These are phyloP conservation scores for Apostichopus japonicus DNA, from an alignment of 35 echinoderm and acorn worm genomes.

Conservation along the genomic window DNA sequence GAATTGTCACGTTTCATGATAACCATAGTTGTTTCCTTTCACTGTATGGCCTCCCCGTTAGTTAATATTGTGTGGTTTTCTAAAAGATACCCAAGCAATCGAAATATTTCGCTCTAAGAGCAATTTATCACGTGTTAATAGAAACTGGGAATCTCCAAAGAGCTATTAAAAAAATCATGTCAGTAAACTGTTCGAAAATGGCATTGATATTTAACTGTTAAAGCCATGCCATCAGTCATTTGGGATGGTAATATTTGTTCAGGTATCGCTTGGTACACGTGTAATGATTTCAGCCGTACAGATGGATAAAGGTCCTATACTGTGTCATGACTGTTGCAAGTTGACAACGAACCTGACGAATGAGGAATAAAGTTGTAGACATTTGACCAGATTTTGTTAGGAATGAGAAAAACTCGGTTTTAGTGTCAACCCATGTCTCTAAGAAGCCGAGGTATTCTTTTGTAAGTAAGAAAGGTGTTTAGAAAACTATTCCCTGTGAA, in stretches of 20 bases:
- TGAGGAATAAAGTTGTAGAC: too few species aligned
- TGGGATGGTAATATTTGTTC: not conserved
- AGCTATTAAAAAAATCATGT: not conserved
- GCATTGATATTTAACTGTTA: not conserved
- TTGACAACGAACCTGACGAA: too few species aligned
- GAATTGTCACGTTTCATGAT: not conserved
- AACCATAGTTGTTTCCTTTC: not conserved
- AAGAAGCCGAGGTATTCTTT: too few species aligned
- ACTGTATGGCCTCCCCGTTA: not conserved
- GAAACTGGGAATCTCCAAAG: not conserved
- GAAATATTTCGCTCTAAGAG: not conserved
- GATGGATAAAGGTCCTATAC: not conserved
- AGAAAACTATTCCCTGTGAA: too few species aligned
- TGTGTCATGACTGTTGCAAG: too few species aligned
- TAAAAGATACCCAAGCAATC: not conserved
- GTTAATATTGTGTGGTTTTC: not conserved
- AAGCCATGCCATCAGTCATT: not conserved
- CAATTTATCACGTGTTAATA: conserved; percentile 15
- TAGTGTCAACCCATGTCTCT: too few species aligned
- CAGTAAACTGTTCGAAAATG: not conserved
- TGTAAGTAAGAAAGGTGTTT: too few species aligned
- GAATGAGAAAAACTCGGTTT: too few species aligned
- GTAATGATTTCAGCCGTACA: not conserved
- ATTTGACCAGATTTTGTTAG: too few species aligned
- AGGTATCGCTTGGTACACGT: not conserved